A percentile compares a stretch with the other conserved stretches of the same genome.
phyloP scores from a whole-genome alignment of 2,113 vertebrate species.

The Epinephelus fuscoguttatus region DNA sequence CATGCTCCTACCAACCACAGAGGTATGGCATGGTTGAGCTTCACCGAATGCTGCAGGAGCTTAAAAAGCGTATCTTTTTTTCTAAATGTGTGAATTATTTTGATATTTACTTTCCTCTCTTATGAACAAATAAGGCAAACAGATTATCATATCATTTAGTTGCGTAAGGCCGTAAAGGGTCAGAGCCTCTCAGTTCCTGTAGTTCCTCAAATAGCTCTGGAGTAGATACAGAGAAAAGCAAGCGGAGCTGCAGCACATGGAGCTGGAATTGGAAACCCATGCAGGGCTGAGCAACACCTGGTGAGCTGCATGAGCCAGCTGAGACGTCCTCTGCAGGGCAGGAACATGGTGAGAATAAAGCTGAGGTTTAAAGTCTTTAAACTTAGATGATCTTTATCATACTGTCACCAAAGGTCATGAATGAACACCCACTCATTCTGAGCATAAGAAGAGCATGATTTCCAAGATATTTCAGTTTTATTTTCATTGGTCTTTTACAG shows the following conservation, averaged over 20 bases:
- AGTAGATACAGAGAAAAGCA: conserved; percentile 32
- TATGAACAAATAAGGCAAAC: conserved; percentile 15
- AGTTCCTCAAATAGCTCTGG: conserved; percentile 71
- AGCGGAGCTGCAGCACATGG: conserved; percentile 54
- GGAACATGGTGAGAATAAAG: not conserved
- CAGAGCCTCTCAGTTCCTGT: conserved; percentile 25
- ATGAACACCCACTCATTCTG: not conserved
- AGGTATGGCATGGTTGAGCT: not conserved
- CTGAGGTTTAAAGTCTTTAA: not conserved
- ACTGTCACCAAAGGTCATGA: not conserved
- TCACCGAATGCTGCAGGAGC: not conserved
- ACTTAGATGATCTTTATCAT: too few relatives aligned
- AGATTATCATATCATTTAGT: not conserved
- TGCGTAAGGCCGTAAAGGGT: conserved; percentile 26
- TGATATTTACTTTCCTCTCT: not conserved
- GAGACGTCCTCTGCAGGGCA: conserved; percentile 7
- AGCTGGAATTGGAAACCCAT: conserved; percentile 63
- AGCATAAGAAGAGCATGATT: not conserved
- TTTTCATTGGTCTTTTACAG: not conserved
- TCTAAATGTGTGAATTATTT: not conserved
- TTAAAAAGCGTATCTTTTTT: not conserved
- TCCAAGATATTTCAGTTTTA: not conserved
- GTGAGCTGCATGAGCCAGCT: conserved; percentile 29
- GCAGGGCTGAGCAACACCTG: conserved; percentile 43
- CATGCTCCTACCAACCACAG: not conserved